phyloP scores from a whole-genome alignment of 2,888 invertebrate genomes.

The Leistus spinibarbis region DNA sequence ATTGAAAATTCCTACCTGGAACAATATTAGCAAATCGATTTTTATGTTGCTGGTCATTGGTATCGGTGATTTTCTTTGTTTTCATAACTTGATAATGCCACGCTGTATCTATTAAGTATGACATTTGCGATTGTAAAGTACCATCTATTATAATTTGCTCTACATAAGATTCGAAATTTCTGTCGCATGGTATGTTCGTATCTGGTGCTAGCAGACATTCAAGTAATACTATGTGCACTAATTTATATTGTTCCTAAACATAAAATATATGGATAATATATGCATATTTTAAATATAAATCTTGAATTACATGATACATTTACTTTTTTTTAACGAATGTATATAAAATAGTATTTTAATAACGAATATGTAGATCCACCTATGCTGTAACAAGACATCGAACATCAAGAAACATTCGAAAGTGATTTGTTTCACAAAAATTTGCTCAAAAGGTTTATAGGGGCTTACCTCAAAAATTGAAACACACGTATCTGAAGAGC shows the following conservation, averaged over 20 bases:
- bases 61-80: slow-evolving; percentile 16
- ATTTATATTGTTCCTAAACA: slow-evolving; percentile 50
- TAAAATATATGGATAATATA: slow-evolving; percentile 15
- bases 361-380: too few species aligned
- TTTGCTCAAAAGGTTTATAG: too few species aligned
- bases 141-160: slow-evolving; percentile 44
- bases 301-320: too few species aligned
- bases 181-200: slow-evolving; percentile 48
- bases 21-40: slow-evolving; percentile 49
- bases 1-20: slow-evolving; percentile 44
- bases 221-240: slow-evolving; percentile 50
- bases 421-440: too few species aligned
- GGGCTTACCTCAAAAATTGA: too few species aligned
- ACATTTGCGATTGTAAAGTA: slow-evolving; percentile 46
- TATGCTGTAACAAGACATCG: too few species aligned
- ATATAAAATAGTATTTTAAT: too few species aligned
- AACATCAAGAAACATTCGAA: too few species aligned
- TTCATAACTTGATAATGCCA: slow-evolving; percentile 50
- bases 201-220: slow-evolving; percentile 49
- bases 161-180: slow-evolving; percentile 43
- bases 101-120: slow-evolving; percentile 44
- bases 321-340: too few species aligned
- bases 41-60: slow-evolving; percentile 46
- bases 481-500: too few species aligned
- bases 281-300: background rate